phyloP scores from a whole-genome alignment of 1,140 invertebrate genomes.

The Magallana ariakensis region DNA sequence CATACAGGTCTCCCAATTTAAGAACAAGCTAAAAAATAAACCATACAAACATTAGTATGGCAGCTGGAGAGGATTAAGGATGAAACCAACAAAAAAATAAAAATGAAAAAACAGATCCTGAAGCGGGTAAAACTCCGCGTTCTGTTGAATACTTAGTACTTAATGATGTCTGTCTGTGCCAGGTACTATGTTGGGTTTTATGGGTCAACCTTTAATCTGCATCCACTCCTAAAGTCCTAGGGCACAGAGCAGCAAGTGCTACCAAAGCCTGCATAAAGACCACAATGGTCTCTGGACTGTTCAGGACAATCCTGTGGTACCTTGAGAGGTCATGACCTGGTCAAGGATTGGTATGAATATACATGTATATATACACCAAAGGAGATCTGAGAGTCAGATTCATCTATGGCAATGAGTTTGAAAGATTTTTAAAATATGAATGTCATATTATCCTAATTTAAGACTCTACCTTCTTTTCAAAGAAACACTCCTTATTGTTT shows the following conservation, averaged over 20 bases:
- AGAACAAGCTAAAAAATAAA: not conserved
- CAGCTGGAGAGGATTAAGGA: not conserved
- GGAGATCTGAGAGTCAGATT: too few species aligned
- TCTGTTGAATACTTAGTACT: not conserved
- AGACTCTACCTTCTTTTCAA: too few species aligned
- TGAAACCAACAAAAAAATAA: not conserved
- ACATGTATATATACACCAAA: too few species aligned
- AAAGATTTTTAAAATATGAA: too few species aligned
- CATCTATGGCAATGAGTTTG: too few species aligned
- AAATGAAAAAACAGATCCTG: not conserved
- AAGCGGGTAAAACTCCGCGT: not conserved
- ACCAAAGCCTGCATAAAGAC: not conserved
- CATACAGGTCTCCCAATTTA: too few species aligned
- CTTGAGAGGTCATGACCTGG: too few species aligned
- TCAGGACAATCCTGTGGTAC: not conserved
- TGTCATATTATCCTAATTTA: too few species aligned
- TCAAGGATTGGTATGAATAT: too few species aligned
- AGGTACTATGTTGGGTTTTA: not conserved
- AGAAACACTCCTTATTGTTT: too few species aligned
- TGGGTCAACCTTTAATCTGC: conserved; percentile 17
- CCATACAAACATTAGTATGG: not conserved
- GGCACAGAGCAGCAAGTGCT: not conserved
- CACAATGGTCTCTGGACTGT: not conserved
- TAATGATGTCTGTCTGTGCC: not conserved
- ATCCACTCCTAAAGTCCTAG: not conserved